A percentile compares a stretch with the other conserved stretches of the same genome.
phyloP scores from a whole-genome alignment of 2,888 invertebrate species.

The Dicyrtoma fusca region DNA sequence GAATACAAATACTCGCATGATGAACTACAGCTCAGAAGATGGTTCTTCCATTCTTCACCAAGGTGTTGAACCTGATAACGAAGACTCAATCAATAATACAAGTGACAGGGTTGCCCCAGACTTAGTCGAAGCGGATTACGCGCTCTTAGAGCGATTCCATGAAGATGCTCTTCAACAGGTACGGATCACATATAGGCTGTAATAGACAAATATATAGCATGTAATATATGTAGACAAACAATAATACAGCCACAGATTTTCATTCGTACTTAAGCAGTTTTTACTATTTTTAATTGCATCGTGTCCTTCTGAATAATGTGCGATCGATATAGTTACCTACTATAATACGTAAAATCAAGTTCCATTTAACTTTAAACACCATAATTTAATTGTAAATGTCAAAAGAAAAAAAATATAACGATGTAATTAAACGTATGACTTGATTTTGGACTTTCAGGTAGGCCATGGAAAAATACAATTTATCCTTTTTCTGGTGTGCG shows the following conservation, averaged over 20 bases:
- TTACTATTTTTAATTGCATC: neutral
- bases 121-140: conserved; percentile 42
- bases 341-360: neutral
- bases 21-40: conserved; percentile 54
- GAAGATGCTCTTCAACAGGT: conserved; percentile 56
- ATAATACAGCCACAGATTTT: neutral
- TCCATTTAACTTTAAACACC: too few species aligned
- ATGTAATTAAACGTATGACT: too few species aligned
- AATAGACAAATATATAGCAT: too few species aligned
- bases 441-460: conserved; percentile 44
- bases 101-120: conserved; percentile 42
- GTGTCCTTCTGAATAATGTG: too few species aligned
- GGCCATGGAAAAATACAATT: conserved; percentile 55
- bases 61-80: conserved; percentile 27
- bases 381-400: too few species aligned
- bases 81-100: conserved; percentile 44
- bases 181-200: too few species aligned
- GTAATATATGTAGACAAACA: neutral
- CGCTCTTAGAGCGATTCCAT: conserved; percentile 53
- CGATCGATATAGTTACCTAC: neutral
- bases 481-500: conserved; percentile 50
- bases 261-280: neutral
- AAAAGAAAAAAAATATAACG: too few species aligned
- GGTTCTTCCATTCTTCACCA: conserved; percentile 53
- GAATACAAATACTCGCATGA: conserved; percentile 46